A percentile compares a stretch with the other conserved stretches of the same genome.
Evolutionary conservation across 2,888 invertebrate genomes (phyloP).

Genomic region (Amphipyra berbera): DNA sequence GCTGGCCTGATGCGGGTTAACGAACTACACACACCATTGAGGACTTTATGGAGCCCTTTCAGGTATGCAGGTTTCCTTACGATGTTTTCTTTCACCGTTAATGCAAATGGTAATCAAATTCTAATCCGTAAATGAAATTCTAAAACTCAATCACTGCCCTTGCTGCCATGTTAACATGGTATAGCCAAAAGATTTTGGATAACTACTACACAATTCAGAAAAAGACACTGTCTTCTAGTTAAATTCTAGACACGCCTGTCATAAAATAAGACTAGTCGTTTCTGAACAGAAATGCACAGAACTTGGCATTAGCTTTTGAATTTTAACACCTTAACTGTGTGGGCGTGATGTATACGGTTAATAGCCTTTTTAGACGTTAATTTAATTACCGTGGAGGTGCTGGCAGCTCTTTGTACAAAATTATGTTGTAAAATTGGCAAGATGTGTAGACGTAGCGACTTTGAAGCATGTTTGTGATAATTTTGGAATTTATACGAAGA

Average conservation of each 20-base stretch:
- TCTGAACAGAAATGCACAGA: not conserved
- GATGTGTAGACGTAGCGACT: not conserved
- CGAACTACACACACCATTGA: too few species aligned
- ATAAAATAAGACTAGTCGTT: not conserved
- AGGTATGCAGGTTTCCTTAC: too few species aligned
- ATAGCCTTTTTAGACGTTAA: slow-evolving; percentile 17
- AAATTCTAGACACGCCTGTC: slow-evolving; percentile 11
- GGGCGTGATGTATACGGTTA: slow-evolving; percentile 9
- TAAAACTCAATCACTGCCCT: too few species aligned
- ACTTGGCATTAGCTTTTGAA: slow-evolving; percentile 4
- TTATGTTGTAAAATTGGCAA: not conserved
- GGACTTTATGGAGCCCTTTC: too few species aligned
- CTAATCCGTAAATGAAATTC: too few species aligned
- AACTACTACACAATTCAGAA: too few species aligned
- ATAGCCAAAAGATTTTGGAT: too few species aligned
- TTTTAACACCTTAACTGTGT: slow-evolving; percentile 9
- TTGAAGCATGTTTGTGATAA: not conserved
- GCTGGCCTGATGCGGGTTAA: too few species aligned
- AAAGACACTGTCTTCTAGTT: not conserved
- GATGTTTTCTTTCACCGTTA: too few species aligned
- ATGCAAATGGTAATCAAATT: too few species aligned
- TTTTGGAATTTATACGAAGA: too few species aligned
- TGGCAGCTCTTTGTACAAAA: slow-evolving; percentile 16
- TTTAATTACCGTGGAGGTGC: slow-evolving; percentile 19
- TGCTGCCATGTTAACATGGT: too few species aligned